Conservation (phyloP, 2,888 invertebrate genomes). For the Epistrophe eligans region DNA sequence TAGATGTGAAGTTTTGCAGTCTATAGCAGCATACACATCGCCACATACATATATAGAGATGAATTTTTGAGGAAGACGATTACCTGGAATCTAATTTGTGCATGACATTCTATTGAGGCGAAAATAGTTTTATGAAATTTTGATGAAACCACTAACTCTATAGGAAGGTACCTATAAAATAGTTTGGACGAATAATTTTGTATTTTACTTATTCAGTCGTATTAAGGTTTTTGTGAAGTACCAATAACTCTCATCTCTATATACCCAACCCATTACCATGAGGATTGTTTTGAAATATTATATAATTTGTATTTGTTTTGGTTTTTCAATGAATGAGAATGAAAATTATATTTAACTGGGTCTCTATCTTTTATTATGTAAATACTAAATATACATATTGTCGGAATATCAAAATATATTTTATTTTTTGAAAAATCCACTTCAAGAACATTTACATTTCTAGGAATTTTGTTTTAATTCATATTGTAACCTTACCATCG, state of each 20-base stretch:
- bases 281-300: neutral
- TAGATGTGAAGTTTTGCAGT: conserved; percentile 8
- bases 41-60: neutral
- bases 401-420: too few species aligned
- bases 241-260: neutral
- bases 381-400: too few species aligned
- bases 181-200: conserved; percentile 18
- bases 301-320: neutral
- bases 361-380: neutral
- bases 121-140: conserved; percentile 65
- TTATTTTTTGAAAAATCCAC: too few species aligned
- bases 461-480: too few species aligned
- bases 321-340: neutral
- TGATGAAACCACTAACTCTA: conserved; percentile 30
- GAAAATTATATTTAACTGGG: neutral
- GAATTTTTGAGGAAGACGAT: conserved; percentile 46
- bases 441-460: too few species aligned
- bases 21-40: neutral
- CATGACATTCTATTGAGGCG: conserved; percentile 64
- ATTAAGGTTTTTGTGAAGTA: neutral
- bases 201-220: neutral
- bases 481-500: too few species aligned
- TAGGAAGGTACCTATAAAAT: neutral
- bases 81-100: conserved; percentile 62
- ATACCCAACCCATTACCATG: too few species aligned